phyloP scores from a whole-genome alignment of 1,140 invertebrate genomes.

The Saxidomus purpurata region DNA sequence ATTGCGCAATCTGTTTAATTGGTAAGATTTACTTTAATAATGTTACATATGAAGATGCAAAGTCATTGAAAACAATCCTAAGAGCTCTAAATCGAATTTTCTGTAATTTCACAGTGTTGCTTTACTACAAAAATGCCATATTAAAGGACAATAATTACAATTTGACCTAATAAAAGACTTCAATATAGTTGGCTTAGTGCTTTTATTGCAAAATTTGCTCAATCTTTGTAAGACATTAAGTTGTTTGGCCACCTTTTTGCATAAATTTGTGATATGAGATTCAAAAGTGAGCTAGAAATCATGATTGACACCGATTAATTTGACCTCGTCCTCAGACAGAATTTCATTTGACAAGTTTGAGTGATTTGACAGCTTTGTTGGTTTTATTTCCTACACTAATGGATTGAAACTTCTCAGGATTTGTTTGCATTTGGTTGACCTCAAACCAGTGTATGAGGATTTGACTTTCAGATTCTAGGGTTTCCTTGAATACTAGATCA shows the following conservation, averaged over 20 bases:
- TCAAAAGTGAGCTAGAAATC: slow-evolving; percentile 15
- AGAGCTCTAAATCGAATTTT: too few relatives aligned
- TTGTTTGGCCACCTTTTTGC: slow-evolving; percentile 23
- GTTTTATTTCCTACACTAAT: slow-evolving; percentile 20
- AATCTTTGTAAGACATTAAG: slow-evolving; percentile 3
- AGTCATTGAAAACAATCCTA: too few relatives aligned
- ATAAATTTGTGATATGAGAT: background rate
- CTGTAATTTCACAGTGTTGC: too few relatives aligned
- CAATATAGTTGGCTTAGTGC: background rate
- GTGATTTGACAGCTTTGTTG: background rate
- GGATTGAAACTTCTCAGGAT: background rate
- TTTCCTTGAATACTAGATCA: too few relatives aligned
- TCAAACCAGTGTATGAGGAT: too few relatives aligned
- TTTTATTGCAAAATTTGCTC: background rate
- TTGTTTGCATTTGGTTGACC: too few relatives aligned
- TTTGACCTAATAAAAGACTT: slow-evolving; percentile 26
- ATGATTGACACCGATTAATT: background rate
- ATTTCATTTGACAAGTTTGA: background rate
- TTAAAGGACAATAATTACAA: background rate
- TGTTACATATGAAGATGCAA: too few relatives aligned
- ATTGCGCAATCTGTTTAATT: too few relatives aligned
- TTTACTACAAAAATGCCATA: too few relatives aligned
- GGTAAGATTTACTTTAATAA: too few relatives aligned
- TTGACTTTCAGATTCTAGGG: too few relatives aligned
- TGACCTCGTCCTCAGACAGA: background rate